A percentile compares a stretch with the other conserved stretches of the same genome.
Evolutionary conservation across 2,888 invertebrate species (phyloP).

Genomic region (Epiblema foenella): DNA sequence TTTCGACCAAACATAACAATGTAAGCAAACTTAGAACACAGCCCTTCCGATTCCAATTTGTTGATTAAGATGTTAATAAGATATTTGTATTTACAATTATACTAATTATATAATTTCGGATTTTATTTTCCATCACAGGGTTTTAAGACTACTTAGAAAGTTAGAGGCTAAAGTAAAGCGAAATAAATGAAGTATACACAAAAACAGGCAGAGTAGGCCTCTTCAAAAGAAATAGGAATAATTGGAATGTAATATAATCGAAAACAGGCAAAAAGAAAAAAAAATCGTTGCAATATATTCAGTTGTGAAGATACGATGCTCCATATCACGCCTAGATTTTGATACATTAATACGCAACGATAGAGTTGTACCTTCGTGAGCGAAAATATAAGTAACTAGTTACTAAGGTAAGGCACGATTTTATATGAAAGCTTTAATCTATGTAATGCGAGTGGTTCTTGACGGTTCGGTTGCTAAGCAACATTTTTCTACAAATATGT

Average conservation of each 20-base stretch:
- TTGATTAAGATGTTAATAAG: neutral
- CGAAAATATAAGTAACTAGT: neutral
- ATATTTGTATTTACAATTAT: slow-evolving; percentile 4
- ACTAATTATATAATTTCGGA: too few relatives aligned
- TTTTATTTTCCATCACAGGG: too few relatives aligned
- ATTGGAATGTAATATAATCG: neutral
- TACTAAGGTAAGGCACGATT: neutral
- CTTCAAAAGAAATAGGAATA: neutral
- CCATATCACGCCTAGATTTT: neutral
- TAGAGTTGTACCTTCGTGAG: neutral
- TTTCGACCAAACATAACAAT: neutral
- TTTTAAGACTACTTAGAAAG: too few relatives aligned
- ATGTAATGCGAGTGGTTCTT: neutral
- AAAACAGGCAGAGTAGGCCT: neutral
- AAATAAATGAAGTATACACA: neutral
- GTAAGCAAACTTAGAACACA: neutral
- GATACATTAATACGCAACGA: neutral
- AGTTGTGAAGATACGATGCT: neutral
- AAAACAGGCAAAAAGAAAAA: too few relatives aligned
- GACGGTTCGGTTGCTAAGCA: too few relatives aligned
- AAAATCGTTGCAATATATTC: too few relatives aligned
- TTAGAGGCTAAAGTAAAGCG: too few relatives aligned
- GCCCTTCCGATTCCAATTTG: neutral
- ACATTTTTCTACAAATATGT: too few relatives aligned
- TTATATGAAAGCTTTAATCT: neutral